These are phyloP conservation scores for Thymelicus acteon DNA, from an alignment of 2,888 invertebrate species.

Conservation along the genomic window DNA sequence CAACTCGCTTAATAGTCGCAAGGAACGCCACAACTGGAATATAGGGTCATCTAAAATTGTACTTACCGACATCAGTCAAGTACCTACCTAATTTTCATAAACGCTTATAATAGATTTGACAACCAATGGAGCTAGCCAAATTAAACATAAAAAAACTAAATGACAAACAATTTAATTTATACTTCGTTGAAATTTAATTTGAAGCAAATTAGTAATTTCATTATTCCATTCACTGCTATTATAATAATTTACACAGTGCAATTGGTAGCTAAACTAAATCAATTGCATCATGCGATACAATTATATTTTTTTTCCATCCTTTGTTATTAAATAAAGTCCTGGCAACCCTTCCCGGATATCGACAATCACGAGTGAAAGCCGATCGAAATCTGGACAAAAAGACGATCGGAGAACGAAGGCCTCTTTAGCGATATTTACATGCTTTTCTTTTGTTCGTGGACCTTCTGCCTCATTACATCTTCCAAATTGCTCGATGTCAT, in stretches of 20 bases:
- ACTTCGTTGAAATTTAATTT: conserved; percentile 10
- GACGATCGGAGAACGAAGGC: conserved; percentile 49
- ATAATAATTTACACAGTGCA: conserved; percentile 4
- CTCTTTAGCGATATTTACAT: conserved; percentile 54
- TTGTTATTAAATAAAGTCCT: conserved; percentile 67
- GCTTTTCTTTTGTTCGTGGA: conserved; percentile 46
- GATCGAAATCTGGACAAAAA: conserved; percentile 58
- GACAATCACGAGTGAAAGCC: conserved; percentile 74
- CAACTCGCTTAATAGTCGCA: neutral
- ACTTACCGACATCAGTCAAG: neutral
- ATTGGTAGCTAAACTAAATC: conserved; percentile 48
- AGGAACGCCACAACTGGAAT: too few relatives aligned
- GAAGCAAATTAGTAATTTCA: conserved; percentile 9
- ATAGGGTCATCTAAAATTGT: neutral
- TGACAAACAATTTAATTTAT: neutral
- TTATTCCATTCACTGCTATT: conserved; percentile 5
- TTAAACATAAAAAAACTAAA: neutral
- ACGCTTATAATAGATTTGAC: conserved; percentile 3
- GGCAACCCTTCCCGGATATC: conserved; percentile 80
- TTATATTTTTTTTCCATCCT: conserved; percentile 70
- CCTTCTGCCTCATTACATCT: conserved; percentile 23
- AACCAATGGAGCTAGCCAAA: neutral
- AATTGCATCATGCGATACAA: conserved; percentile 66
- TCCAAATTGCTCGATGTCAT: conserved; percentile 7
- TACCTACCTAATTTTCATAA: neutral